Percentiles rank a stretch among this genome's conserved stretches.
Evolutionary conservation across 30 jellyfish, hydroid and myxozoan genomes (phyloP).

Genomic region (Chrysaora quinquecirrha): DNA sequence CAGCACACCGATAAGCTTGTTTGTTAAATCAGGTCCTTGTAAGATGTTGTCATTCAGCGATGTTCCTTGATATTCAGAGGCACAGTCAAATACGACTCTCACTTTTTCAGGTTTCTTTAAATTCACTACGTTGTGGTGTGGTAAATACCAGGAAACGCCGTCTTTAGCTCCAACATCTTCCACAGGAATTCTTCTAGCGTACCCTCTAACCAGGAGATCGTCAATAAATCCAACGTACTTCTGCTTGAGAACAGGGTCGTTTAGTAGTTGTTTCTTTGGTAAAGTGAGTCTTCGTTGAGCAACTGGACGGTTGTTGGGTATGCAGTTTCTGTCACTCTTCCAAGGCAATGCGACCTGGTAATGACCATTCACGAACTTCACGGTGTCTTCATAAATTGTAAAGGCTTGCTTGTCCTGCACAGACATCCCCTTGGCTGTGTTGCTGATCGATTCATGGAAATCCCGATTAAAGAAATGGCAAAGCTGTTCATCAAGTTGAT

Average conservation of each 20-base stretch:
- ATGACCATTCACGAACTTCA: not conserved
- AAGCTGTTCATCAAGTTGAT: not conserved
- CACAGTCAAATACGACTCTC: not conserved
- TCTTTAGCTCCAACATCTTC: not conserved
- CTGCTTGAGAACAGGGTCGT: not conserved
- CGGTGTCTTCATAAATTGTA: not conserved
- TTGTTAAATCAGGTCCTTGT: not conserved
- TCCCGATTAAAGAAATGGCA: not conserved
- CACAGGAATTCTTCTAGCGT: not conserved
- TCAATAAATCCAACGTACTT: not conserved
- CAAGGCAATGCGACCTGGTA: conserved; percentile 2
- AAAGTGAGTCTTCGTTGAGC: not conserved
- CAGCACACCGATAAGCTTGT: conserved; percentile 1
- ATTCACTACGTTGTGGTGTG: not conserved
- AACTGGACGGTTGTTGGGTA: not conserved
- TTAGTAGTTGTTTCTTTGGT: not conserved
- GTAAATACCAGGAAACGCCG: not conserved
- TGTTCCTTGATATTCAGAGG: not conserved
- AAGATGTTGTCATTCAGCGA: not conserved
- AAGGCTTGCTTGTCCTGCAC: not conserved
- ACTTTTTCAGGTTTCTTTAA: not conserved
- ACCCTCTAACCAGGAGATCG: not conserved
- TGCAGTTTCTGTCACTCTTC: not conserved
- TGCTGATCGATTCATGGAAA: not conserved
- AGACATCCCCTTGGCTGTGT: not conserved